A percentile compares a stretch with the other conserved stretches of the same genome.
Conservation (phyloP, 2,797 vertebrate genomes). For the Manis javanica region DNA sequence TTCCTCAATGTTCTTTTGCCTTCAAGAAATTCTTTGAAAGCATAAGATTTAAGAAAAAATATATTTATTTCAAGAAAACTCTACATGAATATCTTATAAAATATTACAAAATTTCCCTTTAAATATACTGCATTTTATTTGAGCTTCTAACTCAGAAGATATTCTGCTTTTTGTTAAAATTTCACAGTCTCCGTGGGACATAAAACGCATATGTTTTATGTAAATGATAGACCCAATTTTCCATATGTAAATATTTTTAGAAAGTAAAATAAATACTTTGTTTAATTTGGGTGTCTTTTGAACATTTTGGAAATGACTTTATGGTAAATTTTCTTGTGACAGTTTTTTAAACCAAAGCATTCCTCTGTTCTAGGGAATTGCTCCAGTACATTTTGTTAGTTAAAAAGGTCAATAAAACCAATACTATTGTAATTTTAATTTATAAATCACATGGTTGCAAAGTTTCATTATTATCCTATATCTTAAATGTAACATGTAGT, state of each 20-base stretch:
- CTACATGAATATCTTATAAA: neutral
- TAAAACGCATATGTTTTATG: neutral
- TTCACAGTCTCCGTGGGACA: neutral
- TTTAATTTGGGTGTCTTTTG: neutral
- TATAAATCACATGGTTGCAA: neutral
- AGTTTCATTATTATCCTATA: slow-evolving; percentile 64
- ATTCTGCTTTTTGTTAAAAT: neutral
- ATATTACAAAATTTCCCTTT: neutral
- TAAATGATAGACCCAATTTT: neutral
- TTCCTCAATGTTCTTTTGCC: neutral
- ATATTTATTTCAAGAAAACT: neutral
- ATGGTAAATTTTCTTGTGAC: neutral
- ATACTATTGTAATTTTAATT: neutral
- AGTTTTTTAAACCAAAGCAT: neutral
- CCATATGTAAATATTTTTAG: neutral
- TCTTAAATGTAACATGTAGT: slow-evolving; percentile 76
- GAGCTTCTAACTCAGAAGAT: neutral
- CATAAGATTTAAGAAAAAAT: neutral
- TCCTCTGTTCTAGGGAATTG: neutral
- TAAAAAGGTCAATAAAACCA: neutral
- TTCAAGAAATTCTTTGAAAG: neutral
- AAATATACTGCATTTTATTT: neutral
- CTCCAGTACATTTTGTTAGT: neutral
- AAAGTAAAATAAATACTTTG: neutral
- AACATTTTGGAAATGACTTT: neutral